A percentile compares a stretch with the other conserved stretches of the same genome.
Evolutionary conservation across 2,113 vertebrate genomes (phyloP).

Genomic region (Lota lota): DNA sequence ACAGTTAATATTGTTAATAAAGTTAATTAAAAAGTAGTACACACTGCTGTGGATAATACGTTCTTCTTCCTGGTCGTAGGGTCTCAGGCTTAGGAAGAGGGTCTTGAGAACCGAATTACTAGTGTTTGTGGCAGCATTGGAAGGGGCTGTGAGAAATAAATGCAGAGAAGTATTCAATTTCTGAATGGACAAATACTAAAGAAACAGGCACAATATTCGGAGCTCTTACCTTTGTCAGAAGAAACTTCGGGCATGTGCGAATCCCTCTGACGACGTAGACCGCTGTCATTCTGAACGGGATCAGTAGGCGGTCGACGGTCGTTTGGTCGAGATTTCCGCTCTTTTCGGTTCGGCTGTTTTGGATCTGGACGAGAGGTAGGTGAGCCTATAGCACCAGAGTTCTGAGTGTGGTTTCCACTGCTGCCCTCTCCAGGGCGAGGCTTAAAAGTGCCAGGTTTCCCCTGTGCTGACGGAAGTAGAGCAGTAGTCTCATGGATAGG

Average conservation of each 20-base stretch:
- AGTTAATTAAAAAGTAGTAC: no score
- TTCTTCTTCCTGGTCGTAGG: conserved; percentile 74
- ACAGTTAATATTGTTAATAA: neutral
- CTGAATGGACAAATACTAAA: neutral
- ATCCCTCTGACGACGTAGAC: no score
- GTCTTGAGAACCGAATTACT: conserved; percentile 78
- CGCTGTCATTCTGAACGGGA: neutral
- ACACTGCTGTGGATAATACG: no score
- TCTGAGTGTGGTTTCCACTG: neutral
- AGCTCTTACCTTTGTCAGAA: conserved; percentile 58
- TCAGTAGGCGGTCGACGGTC: neutral
- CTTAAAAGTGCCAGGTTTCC: neutral
- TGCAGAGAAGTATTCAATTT: neutral
- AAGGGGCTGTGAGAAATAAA: conserved; percentile 27
- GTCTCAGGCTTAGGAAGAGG: conserved; percentile 78
- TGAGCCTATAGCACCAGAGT: no score
- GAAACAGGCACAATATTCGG: conserved; percentile 4
- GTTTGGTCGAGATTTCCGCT: neutral
- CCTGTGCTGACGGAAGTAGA: neutral
- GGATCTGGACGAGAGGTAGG: neutral
- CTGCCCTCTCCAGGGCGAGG: neutral
- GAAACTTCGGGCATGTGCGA: neutral
- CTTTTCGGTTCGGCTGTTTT: neutral
- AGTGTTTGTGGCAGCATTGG: conserved; percentile 5
- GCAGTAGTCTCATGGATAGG: conserved; percentile 20